Evolutionary conservation across 35 echinoderm and acorn worm genomes (phyloP), one percentile per base, ranked within the genome.

Genomic region (Lytechinus variegatus): DNA sequence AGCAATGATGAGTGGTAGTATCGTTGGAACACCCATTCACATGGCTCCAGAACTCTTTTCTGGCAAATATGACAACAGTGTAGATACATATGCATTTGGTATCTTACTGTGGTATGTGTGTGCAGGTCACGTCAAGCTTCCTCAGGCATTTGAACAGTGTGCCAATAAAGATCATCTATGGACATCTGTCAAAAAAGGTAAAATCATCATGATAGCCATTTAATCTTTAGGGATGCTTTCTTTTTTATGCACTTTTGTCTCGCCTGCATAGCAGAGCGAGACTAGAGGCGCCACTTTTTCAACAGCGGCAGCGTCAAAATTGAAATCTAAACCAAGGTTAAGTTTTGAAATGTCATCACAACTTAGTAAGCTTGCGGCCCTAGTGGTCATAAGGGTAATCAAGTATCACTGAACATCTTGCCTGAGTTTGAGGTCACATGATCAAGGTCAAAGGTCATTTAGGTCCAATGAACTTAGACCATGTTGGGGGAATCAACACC

Each of bases 1-100:
- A 60, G 98, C 98, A 51, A 99, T 99, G 98, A 99, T 99, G 97
- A 99, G 98, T 54, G 98, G 98, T 11, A 99, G 98, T 54, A 97
- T 99, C n/a, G 98, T 99, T 4, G 98, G 98, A 44, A 99, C 98
- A 16, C 98, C 98, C 10, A 99, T 99, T 57, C 98, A 99, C 97
- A 99, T 99, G 98, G 98, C 98, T 4, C 98, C 98, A 1, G 98
- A 99, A 94, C 93, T 99, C 19, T 99, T 99, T 95, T 97, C 98
- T 0, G 98, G 98, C 16, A 97, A 96, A 66, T 99, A 99, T 54
- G 97, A 99, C 52, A 96, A 95, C 88, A 99, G 97, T 56, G 98
- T 99, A 71, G 98, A 99, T 92, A 97, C 96, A 33, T 99, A 99
- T 92, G 98, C 98, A 1, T 99, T 99, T 94, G 98, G 98, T 19